A percentile compares a stretch with the other conserved stretches of the same genome.
Evolutionary conservation across 2,888 invertebrate genomes (phyloP).

Genomic region (Eupithecia insigniata): DNA sequence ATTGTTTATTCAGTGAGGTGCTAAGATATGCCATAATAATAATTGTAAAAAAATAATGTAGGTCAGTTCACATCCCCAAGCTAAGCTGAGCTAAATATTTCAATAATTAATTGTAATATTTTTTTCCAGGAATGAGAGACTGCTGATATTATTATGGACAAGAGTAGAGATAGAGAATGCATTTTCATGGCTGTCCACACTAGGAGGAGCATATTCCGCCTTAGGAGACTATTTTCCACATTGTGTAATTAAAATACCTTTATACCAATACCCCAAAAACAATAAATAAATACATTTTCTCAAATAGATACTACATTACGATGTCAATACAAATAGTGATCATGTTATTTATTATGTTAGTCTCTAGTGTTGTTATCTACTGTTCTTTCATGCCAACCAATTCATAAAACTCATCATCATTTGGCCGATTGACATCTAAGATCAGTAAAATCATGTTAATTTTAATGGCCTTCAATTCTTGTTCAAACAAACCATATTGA

Average conservation of each 20-base stretch:
- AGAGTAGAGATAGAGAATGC: conserved; percentile 91
- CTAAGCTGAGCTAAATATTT: not conserved
- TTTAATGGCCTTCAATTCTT: not conserved
- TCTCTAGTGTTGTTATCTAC: no score
- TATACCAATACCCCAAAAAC: not conserved
- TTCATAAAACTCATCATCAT: no score
- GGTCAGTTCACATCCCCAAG: no score
- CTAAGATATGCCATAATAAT: no score
- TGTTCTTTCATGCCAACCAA: no score
- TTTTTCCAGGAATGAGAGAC: conserved; percentile 74
- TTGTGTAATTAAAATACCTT: conserved; percentile 85
- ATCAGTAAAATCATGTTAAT: not conserved
- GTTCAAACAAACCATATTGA: not conserved
- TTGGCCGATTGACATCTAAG: no score
- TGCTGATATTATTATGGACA: conserved; percentile 79
- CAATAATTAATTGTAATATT: not conserved
- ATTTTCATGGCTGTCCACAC: conserved; percentile 97
- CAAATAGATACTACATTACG: no score
- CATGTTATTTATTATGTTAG: no score
- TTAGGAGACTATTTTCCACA: conserved; percentile 93
- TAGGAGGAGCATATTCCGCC: conserved; percentile 98
- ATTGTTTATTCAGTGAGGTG: no score
- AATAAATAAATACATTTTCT: not conserved
- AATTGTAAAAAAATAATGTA: no score
- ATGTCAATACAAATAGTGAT: no score